Evolutionary conservation across 1,140 invertebrate species (phyloP).

Genomic region (Andrena cerasifolii): DNA sequence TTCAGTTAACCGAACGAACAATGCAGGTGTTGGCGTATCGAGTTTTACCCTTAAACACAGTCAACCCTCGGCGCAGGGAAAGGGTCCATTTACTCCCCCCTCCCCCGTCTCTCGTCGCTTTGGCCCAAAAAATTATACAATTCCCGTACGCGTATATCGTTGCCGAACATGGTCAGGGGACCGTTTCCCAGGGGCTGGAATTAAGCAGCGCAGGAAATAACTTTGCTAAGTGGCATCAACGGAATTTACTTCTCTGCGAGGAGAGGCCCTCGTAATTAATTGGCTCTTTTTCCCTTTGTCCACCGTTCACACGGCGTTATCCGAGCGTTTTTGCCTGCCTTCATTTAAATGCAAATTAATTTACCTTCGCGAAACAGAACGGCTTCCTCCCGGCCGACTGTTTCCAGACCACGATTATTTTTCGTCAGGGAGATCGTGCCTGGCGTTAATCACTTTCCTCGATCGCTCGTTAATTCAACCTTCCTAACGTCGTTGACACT

Average conservation of each 20-base stretch:
- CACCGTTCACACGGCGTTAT: slow-evolving; percentile 37
- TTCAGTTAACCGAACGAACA: slow-evolving; percentile 40
- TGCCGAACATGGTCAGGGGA: not conserved
- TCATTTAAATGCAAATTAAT: slow-evolving; percentile 69
- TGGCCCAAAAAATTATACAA: not conserved
- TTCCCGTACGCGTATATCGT: not conserved
- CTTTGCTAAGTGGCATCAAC: slow-evolving; percentile 22
- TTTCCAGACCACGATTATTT: slow-evolving; percentile 52
- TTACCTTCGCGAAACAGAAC: slow-evolving; percentile 56
- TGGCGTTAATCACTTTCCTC: not conserved
- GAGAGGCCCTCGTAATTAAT: slow-evolving; percentile 51
- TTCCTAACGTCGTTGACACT: slow-evolving; percentile 10
- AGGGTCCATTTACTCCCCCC: not conserved
- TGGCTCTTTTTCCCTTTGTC: slow-evolving; percentile 48
- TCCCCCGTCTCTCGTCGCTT: not conserved
- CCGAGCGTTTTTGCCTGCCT: slow-evolving; percentile 35
- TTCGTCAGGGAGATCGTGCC: slow-evolving; percentile 23
- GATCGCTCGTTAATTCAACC: slow-evolving; percentile 2
- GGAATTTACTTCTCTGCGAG: slow-evolving; percentile 39
- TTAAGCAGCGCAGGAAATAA: slow-evolving; percentile 15
- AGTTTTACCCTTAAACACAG: slow-evolving; percentile 44
- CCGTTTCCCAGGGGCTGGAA: not conserved
- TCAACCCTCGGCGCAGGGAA: not conserved
- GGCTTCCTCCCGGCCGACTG: slow-evolving; percentile 21
- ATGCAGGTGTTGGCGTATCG: slow-evolving; percentile 29